Evolutionary conservation across 2,113 vertebrate genomes (phyloP).

Genomic region (Morone chrysops): DNA sequence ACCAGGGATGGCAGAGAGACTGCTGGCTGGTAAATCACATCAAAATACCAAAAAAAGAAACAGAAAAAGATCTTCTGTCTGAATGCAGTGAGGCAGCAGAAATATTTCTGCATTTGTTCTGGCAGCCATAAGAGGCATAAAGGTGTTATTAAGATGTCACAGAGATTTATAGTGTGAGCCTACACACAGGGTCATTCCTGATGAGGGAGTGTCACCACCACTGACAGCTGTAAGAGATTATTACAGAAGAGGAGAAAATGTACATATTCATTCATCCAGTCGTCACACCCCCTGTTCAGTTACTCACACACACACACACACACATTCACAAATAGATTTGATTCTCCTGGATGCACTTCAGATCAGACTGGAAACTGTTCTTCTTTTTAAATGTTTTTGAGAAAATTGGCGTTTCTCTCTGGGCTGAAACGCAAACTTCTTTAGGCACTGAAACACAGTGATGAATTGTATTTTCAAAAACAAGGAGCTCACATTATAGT

Average conservation of each 20-base stretch:
- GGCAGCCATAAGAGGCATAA: constrained; percentile 51
- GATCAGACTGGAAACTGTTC: not conserved
- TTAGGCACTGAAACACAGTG: not conserved
- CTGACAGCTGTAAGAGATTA: constrained; percentile 49
- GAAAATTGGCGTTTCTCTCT: not conserved
- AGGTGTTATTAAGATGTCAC: constrained; percentile 81
- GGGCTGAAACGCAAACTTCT: not conserved
- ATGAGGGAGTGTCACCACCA: constrained; percentile 75
- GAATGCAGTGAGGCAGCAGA: constrained; percentile 11
- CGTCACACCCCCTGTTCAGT: not conserved
- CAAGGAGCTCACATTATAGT: too few relatives aligned
- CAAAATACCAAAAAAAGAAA: not conserved
- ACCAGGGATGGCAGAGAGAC: not conserved
- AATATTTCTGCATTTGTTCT: constrained; percentile 54
- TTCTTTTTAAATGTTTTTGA: not conserved
- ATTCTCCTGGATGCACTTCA: not conserved
- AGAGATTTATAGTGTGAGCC: constrained; percentile 76
- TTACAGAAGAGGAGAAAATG: constrained; percentile 16
- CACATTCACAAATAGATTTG: not conserved
- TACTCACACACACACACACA: not conserved
- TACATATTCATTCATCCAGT: not conserved
- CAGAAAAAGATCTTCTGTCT: not conserved
- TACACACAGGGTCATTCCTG: constrained; percentile 72
- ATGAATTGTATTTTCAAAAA: not conserved
- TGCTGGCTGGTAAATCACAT: not conserved